These are phyloP conservation scores for Nephrotoma guestfalica DNA, from an alignment of 2,888 invertebrate genomes.

Conservation along the genomic window DNA sequence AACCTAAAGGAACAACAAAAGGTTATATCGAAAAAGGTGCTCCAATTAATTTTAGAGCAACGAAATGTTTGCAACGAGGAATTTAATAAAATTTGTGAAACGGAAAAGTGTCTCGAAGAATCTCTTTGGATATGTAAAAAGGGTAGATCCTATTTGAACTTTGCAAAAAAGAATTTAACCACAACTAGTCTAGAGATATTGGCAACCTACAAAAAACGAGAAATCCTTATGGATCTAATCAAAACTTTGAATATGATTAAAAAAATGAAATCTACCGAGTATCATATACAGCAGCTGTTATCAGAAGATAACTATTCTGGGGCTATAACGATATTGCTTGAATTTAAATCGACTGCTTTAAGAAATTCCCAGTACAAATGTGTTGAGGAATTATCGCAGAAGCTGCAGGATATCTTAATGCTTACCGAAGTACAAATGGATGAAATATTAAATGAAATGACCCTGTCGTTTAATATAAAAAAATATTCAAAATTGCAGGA, in stretches of 20 bases:
- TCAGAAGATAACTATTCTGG: constrained; percentile 73
- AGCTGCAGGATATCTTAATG: constrained; percentile 80
- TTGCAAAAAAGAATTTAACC: constrained; percentile 69
- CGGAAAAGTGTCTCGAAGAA: constrained; percentile 52
- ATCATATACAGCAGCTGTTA: constrained; percentile 67
- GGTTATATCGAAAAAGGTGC: constrained; percentile 85
- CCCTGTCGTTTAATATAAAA: constrained; percentile 56
- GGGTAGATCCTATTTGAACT: constrained; percentile 55
- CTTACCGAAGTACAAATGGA: constrained; percentile 87
- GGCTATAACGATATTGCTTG: constrained; percentile 77
- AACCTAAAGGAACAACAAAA: constrained; percentile 29
- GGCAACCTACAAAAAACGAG: constrained; percentile 80
- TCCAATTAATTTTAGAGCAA: constrained; percentile 85
- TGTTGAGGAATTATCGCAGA: constrained; percentile 70
- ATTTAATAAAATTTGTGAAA: constrained; percentile 57
- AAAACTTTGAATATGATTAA: constrained; percentile 67
- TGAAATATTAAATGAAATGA: constrained; percentile 58
- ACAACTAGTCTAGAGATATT: constrained; percentile 76
- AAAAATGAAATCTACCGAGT: constrained; percentile 71
- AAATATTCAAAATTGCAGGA: constrained; percentile 71
- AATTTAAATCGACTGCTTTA: constrained; percentile 73
- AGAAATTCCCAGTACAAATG: constrained; percentile 82
- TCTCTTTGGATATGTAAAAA: constrained; percentile 56
- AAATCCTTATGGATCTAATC: constrained; percentile 64
- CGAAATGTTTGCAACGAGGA: constrained; percentile 76